These are phyloP conservation scores for Serripes groenlandicus DNA, from an alignment of 2,888 invertebrate species.

Conservation along the genomic window DNA sequence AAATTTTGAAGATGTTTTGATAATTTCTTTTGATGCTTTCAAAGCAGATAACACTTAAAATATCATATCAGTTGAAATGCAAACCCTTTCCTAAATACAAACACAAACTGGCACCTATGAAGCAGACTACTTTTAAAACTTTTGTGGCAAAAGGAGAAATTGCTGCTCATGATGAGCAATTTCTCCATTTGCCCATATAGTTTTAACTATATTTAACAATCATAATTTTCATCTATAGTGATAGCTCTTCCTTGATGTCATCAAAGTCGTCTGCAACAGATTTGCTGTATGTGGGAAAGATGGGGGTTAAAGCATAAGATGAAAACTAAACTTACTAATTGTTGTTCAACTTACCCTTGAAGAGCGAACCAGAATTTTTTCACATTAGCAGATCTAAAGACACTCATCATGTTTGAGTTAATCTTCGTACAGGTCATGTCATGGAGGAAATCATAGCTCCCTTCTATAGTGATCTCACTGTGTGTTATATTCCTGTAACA, in stretches of 20 bases:
- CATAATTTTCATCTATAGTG: too few species aligned
- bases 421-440: slow-evolving; percentile 90
- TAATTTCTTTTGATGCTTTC: neutral
- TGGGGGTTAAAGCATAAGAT: too few species aligned
- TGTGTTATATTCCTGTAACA: slow-evolving; percentile 74
- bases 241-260: too few species aligned
- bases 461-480: slow-evolving; percentile 85
- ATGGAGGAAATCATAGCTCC: slow-evolving; percentile 91
- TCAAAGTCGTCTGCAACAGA: too few species aligned
- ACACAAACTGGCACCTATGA: neutral
- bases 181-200: too few species aligned
- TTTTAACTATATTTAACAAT: too few species aligned
- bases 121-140: neutral
- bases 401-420: slow-evolving; percentile 88
- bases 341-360: slow-evolving; percentile 75
- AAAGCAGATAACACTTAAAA: neutral
- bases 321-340: too few species aligned
- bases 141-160: neutral
- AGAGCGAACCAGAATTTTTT: slow-evolving; percentile 89
- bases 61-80: neutral
- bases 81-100: neutral
- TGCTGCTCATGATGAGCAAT: too few species aligned
- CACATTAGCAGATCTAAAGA: slow-evolving; percentile 90
- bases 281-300: too few species aligned
- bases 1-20: too few species aligned